Evolutionary conservation across 2,113 vertebrate genomes (phyloP), one percentile per base, ranked within the genome.

Genomic region (Pituophis catenifer): DNA sequence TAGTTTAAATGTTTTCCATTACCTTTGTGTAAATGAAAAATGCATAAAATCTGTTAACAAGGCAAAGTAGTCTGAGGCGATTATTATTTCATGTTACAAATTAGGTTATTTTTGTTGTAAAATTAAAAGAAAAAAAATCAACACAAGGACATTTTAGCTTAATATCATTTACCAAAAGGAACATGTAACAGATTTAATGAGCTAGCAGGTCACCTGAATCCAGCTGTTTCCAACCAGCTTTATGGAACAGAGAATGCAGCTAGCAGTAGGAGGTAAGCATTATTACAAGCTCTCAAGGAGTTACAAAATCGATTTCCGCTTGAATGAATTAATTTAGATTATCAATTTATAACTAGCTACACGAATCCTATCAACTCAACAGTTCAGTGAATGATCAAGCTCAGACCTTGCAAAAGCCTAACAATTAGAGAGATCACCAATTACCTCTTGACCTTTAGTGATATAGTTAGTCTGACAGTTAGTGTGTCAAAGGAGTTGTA

Each of bases 1-100:
- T 98, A 98, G 98, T 98, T 98, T 98, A 98, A 98, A 98, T 98
- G 97, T 98, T 98, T 98, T 98, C 98, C 98, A 98, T 98, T 98
- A 96, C 98, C 97, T 98, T 97, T 93, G 96, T 98, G 97, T 98
- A 98, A 98, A 98, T 98, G 98, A 98, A 98, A 98, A 98, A 98
- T 98, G 97, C 98, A 97, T 98, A 98, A 98, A 98, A 98, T 98
- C 98, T 98, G 98, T 98, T 98, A 98, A 98, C 98, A 98, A 98
- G 98, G 98, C 98, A 98, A 97, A 98, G 97, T 98, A 98, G 98
- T 98, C 97, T 97, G 96, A 98, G 97, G 98, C 98, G 97, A 98
- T 98, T 98, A 98, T 98, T 98, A 98, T 98, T 98, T 98, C 98
- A 97, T 97, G 97, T 98, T 98, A 98, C 97, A 98, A 98, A 98